A percentile compares a stretch with the other conserved stretches of the same genome.
Evolutionary conservation across 2,797 vertebrate species (phyloP).

Genomic region (Myotis planiceps): DNA sequence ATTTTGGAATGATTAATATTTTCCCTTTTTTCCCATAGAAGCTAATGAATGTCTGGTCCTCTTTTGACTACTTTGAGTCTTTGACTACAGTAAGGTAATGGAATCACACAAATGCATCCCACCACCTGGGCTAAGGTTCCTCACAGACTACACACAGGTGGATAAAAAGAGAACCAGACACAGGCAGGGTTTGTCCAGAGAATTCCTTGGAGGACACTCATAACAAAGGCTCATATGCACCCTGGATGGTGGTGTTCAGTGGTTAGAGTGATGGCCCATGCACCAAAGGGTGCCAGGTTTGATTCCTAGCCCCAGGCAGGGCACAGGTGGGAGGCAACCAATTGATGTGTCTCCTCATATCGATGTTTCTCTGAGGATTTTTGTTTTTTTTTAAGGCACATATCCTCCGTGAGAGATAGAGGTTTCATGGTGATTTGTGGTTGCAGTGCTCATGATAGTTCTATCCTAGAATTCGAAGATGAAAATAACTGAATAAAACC

Average conservation of each 20-base stretch:
- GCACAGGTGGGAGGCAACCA: background rate
- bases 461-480: slow-evolving; percentile 13
- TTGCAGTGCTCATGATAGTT: background rate
- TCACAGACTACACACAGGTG: background rate
- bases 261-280: background rate
- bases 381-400: background rate
- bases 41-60: background rate
- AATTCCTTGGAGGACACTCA: background rate
- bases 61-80: background rate
- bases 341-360: background rate
- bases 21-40: slow-evolving; percentile 19
- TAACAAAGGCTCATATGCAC: background rate
- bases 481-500: background rate
- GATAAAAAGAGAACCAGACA: background rate
- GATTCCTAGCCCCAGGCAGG: background rate
- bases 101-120: background rate
- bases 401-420: background rate
- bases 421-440: background rate
- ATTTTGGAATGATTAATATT: background rate
- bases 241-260: background rate
- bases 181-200: background rate
- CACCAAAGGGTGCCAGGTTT: background rate
- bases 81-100: background rate
- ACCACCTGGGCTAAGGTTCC: background rate
- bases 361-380: too few species aligned